Percentiles rank a stretch among this genome's conserved stretches.
Evolutionary conservation across 2,888 invertebrate genomes (phyloP).

Genomic region (Napeogenes sylphis): DNA sequence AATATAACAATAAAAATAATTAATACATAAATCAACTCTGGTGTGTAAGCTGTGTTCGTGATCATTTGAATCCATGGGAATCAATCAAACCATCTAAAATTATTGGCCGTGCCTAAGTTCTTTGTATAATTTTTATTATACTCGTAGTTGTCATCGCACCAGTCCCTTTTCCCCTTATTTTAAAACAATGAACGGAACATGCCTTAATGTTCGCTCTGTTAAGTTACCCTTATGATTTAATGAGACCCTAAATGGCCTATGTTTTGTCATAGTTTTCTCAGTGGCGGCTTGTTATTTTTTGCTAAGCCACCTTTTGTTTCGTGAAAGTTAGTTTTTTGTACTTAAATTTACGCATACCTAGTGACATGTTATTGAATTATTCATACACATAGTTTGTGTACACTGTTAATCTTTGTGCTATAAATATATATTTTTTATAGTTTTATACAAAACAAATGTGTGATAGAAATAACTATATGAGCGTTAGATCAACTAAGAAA

Average conservation of each 20-base stretch:
- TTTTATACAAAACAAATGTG: no score
- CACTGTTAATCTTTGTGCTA: no score
- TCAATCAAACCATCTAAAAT: conserved; percentile 20
- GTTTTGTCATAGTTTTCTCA: conserved; percentile 29
- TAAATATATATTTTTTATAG: no score
- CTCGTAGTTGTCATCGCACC: conserved; percentile 66
- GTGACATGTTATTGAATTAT: no score
- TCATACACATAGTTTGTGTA: no score
- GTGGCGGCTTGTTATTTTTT: conserved; percentile 13
- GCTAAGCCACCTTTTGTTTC: background rate
- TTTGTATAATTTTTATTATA: conserved; percentile 52
- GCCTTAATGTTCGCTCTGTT: conserved; percentile 45
- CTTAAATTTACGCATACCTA: no score
- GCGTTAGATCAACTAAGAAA: no score
- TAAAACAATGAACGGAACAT: conserved; percentile 64
- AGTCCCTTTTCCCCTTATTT: conserved; percentile 46
- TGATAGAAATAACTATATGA: no score
- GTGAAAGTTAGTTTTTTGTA: no score
- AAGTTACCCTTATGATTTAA: conserved; percentile 40
- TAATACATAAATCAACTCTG: no score
- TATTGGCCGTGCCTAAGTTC: conserved; percentile 40
- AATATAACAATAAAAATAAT: no score
- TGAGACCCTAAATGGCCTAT: conserved; percentile 36
- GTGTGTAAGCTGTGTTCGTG: background rate
- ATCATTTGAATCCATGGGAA: background rate